phyloP scores from a whole-genome alignment of 2,113 vertebrate species.

The Nothobranchius furzeri region DNA sequence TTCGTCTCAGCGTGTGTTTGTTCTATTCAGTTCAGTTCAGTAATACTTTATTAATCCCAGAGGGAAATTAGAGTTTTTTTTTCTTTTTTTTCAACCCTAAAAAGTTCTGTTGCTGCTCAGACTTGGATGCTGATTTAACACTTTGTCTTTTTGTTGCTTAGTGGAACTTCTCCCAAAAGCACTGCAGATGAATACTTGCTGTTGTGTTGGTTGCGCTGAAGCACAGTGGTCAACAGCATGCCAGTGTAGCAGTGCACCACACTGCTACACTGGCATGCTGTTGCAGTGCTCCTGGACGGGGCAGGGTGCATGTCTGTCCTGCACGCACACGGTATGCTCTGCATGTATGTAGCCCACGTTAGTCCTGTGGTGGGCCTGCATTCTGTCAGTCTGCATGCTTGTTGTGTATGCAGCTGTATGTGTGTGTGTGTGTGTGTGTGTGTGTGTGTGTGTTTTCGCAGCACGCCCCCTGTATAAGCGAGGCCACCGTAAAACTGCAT shows the following conservation, averaged over 20 bases:
- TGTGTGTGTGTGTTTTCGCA: slow-evolving; percentile 96
- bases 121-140: slow-evolving; percentile 11
- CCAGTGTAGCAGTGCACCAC: background rate
- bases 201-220: slow-evolving; percentile 17
- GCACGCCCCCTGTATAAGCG: slow-evolving; percentile 93
- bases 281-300: slow-evolving; percentile 21
- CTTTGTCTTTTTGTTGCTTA: slow-evolving; percentile 7
- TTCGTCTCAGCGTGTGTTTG: background rate
- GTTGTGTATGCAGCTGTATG: slow-evolving; percentile 83
- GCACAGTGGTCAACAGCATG: background rate
- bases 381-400: slow-evolving; percentile 86
- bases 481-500: slow-evolving; percentile 99
- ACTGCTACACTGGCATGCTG: background rate
- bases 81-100: no score
- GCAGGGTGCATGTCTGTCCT: slow-evolving; percentile 61
- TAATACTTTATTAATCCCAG: no score
- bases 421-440: slow-evolving; percentile 92
- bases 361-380: slow-evolving; percentile 68
- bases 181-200: slow-evolving; percentile 20
- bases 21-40: background rate
- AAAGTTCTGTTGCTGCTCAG: background rate
- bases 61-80: no score
- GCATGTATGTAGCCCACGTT: slow-evolving; percentile 61
- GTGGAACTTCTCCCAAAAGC: slow-evolving; percentile 13
- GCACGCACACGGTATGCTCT: slow-evolving; percentile 51